A percentile compares a stretch with the other conserved stretches of the same genome.
Evolutionary conservation across 2,113 vertebrate species (phyloP).

Genomic region (Perca schrenkii): DNA sequence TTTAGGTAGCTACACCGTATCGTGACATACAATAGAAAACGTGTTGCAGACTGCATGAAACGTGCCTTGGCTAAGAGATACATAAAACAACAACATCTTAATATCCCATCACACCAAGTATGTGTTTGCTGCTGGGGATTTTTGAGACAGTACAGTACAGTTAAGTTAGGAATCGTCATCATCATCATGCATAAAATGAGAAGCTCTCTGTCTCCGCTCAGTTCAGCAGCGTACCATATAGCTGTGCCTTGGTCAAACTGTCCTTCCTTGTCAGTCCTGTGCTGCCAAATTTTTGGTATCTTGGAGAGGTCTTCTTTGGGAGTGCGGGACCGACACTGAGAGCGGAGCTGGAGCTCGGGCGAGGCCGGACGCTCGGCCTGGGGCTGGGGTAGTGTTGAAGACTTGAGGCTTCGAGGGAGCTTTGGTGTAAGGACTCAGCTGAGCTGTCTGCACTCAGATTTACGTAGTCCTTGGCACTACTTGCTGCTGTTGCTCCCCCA

Average conservation of each 20-base stretch:
- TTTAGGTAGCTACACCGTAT: slow-evolving; percentile 61
- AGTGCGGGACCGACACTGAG: slow-evolving; percentile 82
- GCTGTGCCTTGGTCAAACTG: slow-evolving; percentile 97
- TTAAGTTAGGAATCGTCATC: slow-evolving; percentile 63
- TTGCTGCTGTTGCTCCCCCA: slow-evolving; percentile 22
- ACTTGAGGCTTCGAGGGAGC: slow-evolving; percentile 89
- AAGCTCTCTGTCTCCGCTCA: slow-evolving; percentile 70
- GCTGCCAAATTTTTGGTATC: slow-evolving; percentile 91
- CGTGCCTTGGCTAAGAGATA: slow-evolving; percentile 81
- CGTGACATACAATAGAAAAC: slow-evolving; percentile 69
- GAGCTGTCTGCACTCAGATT: slow-evolving; percentile 90
- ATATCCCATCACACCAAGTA: slow-evolving; percentile 63
- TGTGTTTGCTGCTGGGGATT: slow-evolving; percentile 58
- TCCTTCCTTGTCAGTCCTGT: slow-evolving; percentile 95
- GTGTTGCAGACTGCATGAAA: slow-evolving; percentile 68
- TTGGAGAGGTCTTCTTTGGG: slow-evolving; percentile 87
- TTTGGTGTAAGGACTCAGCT: slow-evolving; percentile 90
- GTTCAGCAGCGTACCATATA: slow-evolving; percentile 97
- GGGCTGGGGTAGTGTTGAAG: slow-evolving; percentile 89
- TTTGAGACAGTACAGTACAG: slow-evolving; percentile 68
- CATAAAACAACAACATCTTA: slow-evolving; percentile 69
- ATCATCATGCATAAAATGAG: slow-evolving; percentile 75
- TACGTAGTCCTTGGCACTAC: slow-evolving; percentile 83
- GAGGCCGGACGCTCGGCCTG: slow-evolving; percentile 67
- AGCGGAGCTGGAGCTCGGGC: slow-evolving; percentile 79